Evolutionary conservation across 2,797 vertebrate genomes (phyloP).

Genomic region (Semaprochilodus insignis): DNA sequence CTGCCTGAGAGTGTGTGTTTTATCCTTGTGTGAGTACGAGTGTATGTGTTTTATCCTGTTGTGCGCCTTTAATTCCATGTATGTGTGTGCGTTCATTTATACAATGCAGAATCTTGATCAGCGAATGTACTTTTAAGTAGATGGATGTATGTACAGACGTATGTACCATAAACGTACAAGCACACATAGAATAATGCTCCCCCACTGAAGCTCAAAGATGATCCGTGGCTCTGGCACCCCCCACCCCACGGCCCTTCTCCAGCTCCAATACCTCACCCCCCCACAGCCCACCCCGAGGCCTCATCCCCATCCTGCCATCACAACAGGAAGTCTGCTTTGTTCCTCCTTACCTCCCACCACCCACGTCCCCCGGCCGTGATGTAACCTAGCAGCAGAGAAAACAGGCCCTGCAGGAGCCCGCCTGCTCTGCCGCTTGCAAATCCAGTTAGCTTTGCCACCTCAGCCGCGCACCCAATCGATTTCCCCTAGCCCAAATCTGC

Average conservation of each 20-base stretch:
- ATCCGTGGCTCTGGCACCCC: conserved; percentile 41
- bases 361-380: conserved; percentile 70
- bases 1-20: conserved; percentile 22
- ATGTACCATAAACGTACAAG: not conserved
- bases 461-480: conserved; percentile 57
- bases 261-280: conserved; percentile 25
- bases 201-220: conserved; percentile 33
- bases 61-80: conserved; percentile 17
- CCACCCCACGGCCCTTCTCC: conserved; percentile 18
- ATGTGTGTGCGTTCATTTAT: conserved; percentile 29
- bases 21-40: conserved; percentile 22
- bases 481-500: conserved; percentile 52
- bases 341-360: conserved; percentile 60
- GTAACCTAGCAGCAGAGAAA: conserved; percentile 73
- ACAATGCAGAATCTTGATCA: conserved; percentile 32
- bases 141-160: not conserved
- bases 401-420: conserved; percentile 64
- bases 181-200: not conserved
- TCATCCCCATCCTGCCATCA: conserved; percentile 65
- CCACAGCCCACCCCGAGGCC: conserved; percentile 46
- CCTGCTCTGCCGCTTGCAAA: conserved; percentile 53
- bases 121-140: conserved; percentile 13
- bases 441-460: conserved; percentile 69
- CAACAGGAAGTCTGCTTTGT: conserved; percentile 73
- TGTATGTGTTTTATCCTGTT: conserved; percentile 26